Percentiles rank a stretch among this genome's conserved stretches.
Evolutionary conservation across 2,113 vertebrate genomes (phyloP).

Genomic region (Callocephalon fimbriatum): DNA sequence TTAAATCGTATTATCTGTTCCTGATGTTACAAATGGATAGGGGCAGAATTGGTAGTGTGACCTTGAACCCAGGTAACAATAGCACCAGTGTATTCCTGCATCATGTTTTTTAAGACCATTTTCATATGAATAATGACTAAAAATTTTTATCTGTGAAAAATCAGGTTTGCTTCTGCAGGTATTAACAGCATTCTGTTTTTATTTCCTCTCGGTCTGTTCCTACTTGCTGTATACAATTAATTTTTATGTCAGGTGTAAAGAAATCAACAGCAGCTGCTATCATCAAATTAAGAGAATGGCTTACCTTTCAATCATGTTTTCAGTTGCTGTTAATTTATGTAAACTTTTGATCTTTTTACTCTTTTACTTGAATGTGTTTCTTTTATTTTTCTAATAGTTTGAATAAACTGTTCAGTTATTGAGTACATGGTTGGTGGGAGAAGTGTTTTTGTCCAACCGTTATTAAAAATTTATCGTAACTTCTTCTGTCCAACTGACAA

Average conservation of each 20-base stretch:
- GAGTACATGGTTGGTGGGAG: slow-evolving; percentile 38
- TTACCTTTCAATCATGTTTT: slow-evolving; percentile 61
- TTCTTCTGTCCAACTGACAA: background rate
- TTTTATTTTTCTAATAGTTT: slow-evolving; percentile 48
- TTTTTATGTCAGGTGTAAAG: slow-evolving; percentile 47
- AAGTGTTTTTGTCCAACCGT: slow-evolving; percentile 49
- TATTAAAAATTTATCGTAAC: slow-evolving; percentile 18
- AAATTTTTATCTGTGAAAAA: slow-evolving; percentile 19
- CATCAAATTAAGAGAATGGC: slow-evolving; percentile 32
- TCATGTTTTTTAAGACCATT: background rate
- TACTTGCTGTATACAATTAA: slow-evolving; percentile 44
- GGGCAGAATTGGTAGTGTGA: background rate
- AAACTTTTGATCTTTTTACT: slow-evolving; percentile 6
- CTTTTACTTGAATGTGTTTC: slow-evolving; percentile 18
- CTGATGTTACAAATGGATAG: background rate
- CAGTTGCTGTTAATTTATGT: slow-evolving; percentile 67
- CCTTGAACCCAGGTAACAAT: background rate
- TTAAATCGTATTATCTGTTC: background rate
- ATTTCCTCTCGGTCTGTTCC: slow-evolving; percentile 9
- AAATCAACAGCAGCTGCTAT: slow-evolving; percentile 52
- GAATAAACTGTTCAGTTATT: slow-evolving; percentile 51
- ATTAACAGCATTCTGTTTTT: background rate
- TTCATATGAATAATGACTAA: background rate
- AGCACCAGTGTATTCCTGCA: background rate
- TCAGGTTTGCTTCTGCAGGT: slow-evolving; percentile 43